These are phyloP conservation scores for Drepana arcuata DNA, from an alignment of 1,140 invertebrate genomes.

Conservation along the genomic window DNA sequence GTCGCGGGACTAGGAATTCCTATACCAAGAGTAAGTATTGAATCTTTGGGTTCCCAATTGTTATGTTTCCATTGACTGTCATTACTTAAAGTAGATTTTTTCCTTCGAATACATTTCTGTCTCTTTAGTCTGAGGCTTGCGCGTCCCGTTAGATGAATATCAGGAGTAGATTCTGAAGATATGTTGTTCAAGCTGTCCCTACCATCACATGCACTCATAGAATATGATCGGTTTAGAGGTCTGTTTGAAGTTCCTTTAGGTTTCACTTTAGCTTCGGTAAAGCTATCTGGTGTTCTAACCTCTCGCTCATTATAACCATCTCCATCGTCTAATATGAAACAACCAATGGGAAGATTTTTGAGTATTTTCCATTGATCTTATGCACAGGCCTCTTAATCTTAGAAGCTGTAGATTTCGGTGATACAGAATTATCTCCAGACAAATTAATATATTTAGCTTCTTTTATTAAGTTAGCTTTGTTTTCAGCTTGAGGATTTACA, in stretches of 20 bases:
- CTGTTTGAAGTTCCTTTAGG: slow-evolving; percentile 14
- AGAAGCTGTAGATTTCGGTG: slow-evolving; percentile 46
- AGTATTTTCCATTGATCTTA: slow-evolving; percentile 47
- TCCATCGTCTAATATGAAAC: slow-evolving; percentile 60
- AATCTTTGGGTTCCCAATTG: slow-evolving; percentile 29
- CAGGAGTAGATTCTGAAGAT: slow-evolving; percentile 53
- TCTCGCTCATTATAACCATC: slow-evolving; percentile 63
- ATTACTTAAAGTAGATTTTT: slow-evolving; percentile 54
- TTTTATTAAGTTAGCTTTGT: slow-evolving; percentile 55
- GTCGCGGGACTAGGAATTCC: slow-evolving; percentile 46
- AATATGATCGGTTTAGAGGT: slow-evolving; percentile 40
- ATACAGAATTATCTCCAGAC: slow-evolving; percentile 59
- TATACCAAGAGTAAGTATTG: slow-evolving; percentile 44
- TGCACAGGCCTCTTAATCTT: slow-evolving; percentile 47
- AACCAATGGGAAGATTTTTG: slow-evolving; percentile 57
- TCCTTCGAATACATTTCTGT: slow-evolving; percentile 59
- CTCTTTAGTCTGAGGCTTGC: slow-evolving; percentile 42
- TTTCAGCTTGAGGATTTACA: slow-evolving; percentile 52
- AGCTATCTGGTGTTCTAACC: slow-evolving; percentile 49
- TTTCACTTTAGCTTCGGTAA: slow-evolving; percentile 17
- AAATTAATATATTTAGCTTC: slow-evolving; percentile 58
- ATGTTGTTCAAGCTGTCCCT: slow-evolving; percentile 32
- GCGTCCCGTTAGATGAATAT: slow-evolving; percentile 28
- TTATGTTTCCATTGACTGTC: slow-evolving; percentile 44
- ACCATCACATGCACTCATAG: slow-evolving; percentile 34